These are phyloP conservation scores for Sisyra terminalis DNA, from an alignment of 2,888 invertebrate genomes.

Conservation along the genomic window DNA sequence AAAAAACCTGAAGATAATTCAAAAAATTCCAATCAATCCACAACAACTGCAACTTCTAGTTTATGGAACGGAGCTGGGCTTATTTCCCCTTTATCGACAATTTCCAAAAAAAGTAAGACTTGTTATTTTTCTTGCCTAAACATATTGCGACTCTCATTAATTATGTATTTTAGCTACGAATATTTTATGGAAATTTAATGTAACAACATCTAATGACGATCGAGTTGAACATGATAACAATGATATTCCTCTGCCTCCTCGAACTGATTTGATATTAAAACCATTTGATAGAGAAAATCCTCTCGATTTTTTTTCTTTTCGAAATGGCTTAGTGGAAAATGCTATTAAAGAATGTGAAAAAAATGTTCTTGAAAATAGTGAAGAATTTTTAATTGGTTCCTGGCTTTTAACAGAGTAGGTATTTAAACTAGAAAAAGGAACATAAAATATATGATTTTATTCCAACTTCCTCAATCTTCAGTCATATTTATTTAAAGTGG, in stretches of 20 bases:
- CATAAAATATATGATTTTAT: conserved; percentile 1
- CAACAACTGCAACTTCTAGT: background rate
- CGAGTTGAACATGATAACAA: background rate
- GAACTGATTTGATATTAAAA: conserved; percentile 22
- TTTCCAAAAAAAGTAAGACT: conserved; percentile 24
- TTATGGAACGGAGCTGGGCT: conserved; percentile 17
- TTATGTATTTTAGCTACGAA: background rate
- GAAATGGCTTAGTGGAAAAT: conserved; percentile 54
- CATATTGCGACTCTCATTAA: background rate
- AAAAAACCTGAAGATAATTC: conserved; percentile 14
- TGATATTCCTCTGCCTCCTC: conserved; percentile 12
- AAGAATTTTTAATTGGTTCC: conserved; percentile 53
- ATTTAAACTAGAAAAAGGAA: background rate
- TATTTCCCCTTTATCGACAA: conserved; percentile 22
- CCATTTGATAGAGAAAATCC: conserved; percentile 38
- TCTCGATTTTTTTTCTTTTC: conserved; percentile 52
- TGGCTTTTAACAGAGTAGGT: conserved; percentile 73
- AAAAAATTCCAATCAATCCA: conserved; percentile 16
- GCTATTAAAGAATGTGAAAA: conserved; percentile 56
- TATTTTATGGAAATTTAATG: background rate
- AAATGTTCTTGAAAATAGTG: conserved; percentile 42
- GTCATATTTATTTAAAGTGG: too few species aligned
- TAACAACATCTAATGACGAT: background rate
- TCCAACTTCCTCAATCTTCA: too few species aligned
- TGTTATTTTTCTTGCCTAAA: too few species aligned